phyloP scores from a whole-genome alignment of 1,140 invertebrate genomes.

The Penaeus vannamei region DNA sequence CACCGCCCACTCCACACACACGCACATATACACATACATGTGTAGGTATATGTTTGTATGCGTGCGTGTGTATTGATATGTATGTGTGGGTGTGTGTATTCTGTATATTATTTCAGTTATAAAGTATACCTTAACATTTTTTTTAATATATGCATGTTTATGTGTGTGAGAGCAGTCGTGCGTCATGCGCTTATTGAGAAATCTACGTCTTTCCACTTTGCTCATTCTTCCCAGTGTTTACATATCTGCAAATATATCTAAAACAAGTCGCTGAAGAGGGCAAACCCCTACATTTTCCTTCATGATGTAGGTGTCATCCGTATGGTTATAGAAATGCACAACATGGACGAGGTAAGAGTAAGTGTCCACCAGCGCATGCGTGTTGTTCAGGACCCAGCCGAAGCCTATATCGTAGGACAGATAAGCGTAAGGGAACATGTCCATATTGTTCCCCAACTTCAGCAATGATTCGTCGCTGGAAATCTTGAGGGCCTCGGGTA shows the following conservation, averaged over 20 bases:
- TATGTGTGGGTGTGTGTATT: too few species aligned
- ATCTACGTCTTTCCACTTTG: too few species aligned
- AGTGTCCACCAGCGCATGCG: constrained; percentile 59
- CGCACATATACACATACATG: too few species aligned
- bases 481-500: constrained; percentile 49
- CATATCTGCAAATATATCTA: background rate
- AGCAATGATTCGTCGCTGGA: constrained; percentile 43
- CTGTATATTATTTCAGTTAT: too few species aligned
- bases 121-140: too few species aligned
- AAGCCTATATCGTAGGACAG: constrained; percentile 54
- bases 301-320: constrained; percentile 56
- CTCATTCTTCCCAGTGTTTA: background rate
- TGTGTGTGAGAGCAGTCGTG: too few species aligned
- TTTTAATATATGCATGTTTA: too few species aligned
- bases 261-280: background rate
- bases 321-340: background rate
- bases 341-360: constrained; percentile 58
- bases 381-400: constrained; percentile 38
- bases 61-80: too few species aligned
- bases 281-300: constrained; percentile 52
- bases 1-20: too few species aligned
- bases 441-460: constrained; percentile 51
- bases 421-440: constrained; percentile 58
- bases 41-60: too few species aligned
- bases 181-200: too few species aligned